phyloP scores from a whole-genome alignment of 2,113 vertebrate genomes.

The Brachypteracias leptosomus region DNA sequence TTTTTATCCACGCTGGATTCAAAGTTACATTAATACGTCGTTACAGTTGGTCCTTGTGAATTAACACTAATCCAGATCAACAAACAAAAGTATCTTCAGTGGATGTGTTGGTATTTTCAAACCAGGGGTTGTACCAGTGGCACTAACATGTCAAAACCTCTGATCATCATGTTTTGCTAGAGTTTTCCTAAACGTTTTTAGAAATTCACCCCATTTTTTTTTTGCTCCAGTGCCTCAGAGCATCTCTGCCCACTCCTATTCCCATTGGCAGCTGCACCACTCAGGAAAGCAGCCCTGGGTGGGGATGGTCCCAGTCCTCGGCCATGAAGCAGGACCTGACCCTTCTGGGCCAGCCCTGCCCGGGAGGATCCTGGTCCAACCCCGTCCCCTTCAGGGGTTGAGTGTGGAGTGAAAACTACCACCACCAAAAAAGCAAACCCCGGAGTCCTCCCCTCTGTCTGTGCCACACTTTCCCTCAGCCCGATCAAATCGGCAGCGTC shows the following conservation, averaged over 20 bases:
- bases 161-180: background rate
- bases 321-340: background rate
- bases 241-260: too few relatives aligned
- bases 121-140: background rate
- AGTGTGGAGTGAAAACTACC: rapidly evolving
- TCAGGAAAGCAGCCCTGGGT: background rate
- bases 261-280: background rate
- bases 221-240: background rate
- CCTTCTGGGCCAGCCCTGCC: background rate
- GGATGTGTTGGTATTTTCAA: background rate
- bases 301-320: background rate
- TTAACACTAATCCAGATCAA: background rate
- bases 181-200: rapidly evolving
- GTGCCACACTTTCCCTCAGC: background rate
- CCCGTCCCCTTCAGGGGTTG: background rate
- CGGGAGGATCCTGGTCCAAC: rapidly evolving
- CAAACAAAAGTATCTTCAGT: background rate
- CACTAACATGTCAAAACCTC: background rate
- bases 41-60: background rate
- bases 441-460: rapidly evolving
- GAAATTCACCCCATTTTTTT: rapidly evolving
- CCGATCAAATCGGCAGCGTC: rapidly evolving
- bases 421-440: background rate
- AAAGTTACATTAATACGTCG: background rate
- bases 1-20: background rate